Evolutionary conservation across 2,888 invertebrate genomes (phyloP).

Genomic region (Notodonta dromedarius): DNA sequence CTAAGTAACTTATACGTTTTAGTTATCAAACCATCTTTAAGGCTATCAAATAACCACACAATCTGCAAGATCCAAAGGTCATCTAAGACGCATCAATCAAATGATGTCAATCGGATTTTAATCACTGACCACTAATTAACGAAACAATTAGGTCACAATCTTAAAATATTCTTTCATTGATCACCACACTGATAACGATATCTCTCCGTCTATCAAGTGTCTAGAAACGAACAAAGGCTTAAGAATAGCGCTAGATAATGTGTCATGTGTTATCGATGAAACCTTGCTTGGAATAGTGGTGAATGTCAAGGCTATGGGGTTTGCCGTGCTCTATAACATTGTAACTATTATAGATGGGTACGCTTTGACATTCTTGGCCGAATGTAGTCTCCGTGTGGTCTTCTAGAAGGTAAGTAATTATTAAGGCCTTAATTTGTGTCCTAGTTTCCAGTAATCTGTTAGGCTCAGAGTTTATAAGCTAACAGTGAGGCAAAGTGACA

Average conservation of each 20-base stretch:
- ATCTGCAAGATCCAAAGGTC: too few species aligned
- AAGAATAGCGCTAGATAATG: constrained; percentile 4
- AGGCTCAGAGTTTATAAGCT: too few species aligned
- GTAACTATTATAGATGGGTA: background rate
- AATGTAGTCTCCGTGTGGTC: too few species aligned
- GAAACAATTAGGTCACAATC: constrained; percentile 2
- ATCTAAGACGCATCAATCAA: background rate
- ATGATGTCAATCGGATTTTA: background rate
- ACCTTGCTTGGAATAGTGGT: background rate
- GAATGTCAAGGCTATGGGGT: constrained; percentile 7
- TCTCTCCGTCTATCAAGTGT: constrained; percentile 3
- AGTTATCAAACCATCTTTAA: background rate
- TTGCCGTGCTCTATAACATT: background rate
- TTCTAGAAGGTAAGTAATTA: too few species aligned
- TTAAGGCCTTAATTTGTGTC: too few species aligned
- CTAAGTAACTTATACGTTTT: background rate
- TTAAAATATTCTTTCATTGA: background rate
- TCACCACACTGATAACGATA: background rate
- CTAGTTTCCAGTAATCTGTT: too few species aligned
- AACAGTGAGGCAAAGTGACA: too few species aligned
- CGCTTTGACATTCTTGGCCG: background rate
- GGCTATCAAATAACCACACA: background rate
- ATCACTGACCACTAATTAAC: background rate
- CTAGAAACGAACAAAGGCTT: constrained; percentile 4
- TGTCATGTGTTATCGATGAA: constrained; percentile 1